Conservation (phyloP, 2,888 invertebrate genomes). For the Melanotus villosus region DNA sequence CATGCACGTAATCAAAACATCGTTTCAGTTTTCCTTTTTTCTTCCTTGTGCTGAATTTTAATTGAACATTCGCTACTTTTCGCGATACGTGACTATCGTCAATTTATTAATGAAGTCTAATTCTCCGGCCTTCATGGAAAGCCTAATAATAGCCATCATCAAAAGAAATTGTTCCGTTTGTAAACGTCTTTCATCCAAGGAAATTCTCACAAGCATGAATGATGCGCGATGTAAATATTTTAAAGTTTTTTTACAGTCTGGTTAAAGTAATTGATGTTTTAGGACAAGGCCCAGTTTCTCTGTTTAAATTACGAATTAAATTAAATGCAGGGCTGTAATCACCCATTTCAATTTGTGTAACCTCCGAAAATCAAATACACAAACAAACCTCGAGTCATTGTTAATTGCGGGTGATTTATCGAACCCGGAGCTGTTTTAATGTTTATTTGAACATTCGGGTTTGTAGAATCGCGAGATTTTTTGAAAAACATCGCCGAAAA, state of each 20-base stretch:
- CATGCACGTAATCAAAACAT: not conserved
- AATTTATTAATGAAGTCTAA: not conserved
- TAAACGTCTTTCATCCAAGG: not conserved
- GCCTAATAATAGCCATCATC: constrained; percentile 13
- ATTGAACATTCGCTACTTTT: not conserved
- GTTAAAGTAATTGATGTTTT: not conserved
- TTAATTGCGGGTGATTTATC: constrained; percentile 12
- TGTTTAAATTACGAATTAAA: not conserved
- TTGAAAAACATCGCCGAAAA: not conserved
- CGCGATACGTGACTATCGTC: too few relatives aligned
- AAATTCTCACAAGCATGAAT: constrained; percentile 2
- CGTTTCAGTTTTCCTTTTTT: constrained; percentile 13
- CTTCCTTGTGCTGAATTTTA: not conserved
- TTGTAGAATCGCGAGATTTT: not conserved
- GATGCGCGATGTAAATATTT: constrained; percentile 16
- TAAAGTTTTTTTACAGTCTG: not conserved
- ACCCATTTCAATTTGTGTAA: constrained; percentile 3
- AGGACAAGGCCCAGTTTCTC: constrained; percentile 14
- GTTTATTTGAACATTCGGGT: constrained; percentile 1
- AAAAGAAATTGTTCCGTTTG: constrained; percentile 1
- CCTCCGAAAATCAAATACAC: not conserved
- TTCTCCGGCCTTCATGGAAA: not conserved
- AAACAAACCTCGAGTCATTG: constrained; percentile 19
- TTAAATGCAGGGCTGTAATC: not conserved
- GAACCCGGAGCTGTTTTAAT: not conserved